phyloP scores from a whole-genome alignment of 2,113 vertebrate species.

The Cynoglossus semilaevis region DNA sequence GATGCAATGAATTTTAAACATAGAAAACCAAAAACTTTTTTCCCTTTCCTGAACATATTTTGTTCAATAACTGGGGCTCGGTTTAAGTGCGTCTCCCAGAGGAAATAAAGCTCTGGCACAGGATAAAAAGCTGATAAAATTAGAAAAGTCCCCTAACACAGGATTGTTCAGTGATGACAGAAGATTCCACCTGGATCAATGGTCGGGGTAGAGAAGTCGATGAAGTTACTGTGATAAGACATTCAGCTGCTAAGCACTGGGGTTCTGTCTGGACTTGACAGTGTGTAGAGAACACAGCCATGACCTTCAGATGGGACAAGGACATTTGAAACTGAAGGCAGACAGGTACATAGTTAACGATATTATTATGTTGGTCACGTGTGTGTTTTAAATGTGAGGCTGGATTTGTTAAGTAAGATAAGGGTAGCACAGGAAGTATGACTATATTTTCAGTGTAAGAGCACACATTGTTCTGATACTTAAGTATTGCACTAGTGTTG shows the following conservation, averaged over 20 bases:
- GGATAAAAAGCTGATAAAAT: conserved; percentile 64
- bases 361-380: too few species aligned
- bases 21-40: background rate
- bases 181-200: conserved; percentile 63
- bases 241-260: conserved; percentile 44
- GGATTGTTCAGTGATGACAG: conserved; percentile 53
- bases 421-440: too few species aligned
- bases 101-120: conserved; percentile 51
- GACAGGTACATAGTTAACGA: too few species aligned
- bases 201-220: conserved; percentile 54
- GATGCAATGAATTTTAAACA: background rate
- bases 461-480: too few species aligned
- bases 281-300: conserved; percentile 12
- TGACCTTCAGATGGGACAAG: too few species aligned
- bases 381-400: too few species aligned
- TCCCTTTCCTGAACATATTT: conserved; percentile 23
- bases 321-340: too few species aligned
- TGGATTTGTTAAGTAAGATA: too few species aligned
- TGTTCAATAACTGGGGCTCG: conserved; percentile 40
- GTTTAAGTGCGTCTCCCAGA: conserved; percentile 46
- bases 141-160: conserved; percentile 54
- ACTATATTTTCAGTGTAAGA: too few species aligned
- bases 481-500: too few species aligned
- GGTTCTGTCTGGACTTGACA: conserved; percentile 35
- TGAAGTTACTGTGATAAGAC: conserved; percentile 62